Evolutionary conservation across 2,113 vertebrate species (phyloP).

Genomic region (Ahaetulla prasina): DNA sequence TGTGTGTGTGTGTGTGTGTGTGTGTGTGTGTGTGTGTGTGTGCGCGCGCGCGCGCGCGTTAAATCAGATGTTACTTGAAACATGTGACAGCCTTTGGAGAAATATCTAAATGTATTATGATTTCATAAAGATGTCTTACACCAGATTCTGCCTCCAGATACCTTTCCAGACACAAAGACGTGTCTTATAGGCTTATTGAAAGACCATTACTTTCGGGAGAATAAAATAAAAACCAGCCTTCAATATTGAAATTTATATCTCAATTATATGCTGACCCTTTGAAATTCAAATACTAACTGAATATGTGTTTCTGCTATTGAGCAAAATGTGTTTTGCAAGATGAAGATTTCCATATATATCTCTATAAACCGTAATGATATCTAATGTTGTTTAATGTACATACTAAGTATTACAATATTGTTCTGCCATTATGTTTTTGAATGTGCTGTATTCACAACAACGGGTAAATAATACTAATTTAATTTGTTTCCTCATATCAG

Average conservation of each 20-base stretch:
- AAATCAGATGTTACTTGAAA: not conserved
- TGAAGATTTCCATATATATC: not conserved
- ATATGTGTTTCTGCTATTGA: not conserved
- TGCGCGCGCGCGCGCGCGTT: no score
- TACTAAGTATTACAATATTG: not conserved
- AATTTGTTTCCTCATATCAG: conserved; percentile 1
- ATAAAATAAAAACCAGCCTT: not conserved
- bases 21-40: no score
- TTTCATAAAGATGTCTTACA: not conserved
- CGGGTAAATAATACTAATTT: conserved; percentile 6
- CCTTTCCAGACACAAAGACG: not conserved
- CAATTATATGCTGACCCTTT: not conserved
- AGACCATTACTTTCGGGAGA: not conserved
- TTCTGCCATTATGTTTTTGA: not conserved
- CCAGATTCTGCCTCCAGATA: not conserved
- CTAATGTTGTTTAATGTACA: not conserved
- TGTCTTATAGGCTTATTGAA: not conserved
- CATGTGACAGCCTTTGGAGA: not conserved
- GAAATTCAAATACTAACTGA: not conserved
- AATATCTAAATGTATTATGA: not conserved
- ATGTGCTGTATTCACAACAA: not conserved
- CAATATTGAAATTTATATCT: not conserved
- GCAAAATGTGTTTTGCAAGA: not conserved
- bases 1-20: no score
- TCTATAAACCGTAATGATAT: not conserved